Base-by-base conservation (phyloP, 2,113 vertebrate species). In the Chaenogobius annularis region DNA sequence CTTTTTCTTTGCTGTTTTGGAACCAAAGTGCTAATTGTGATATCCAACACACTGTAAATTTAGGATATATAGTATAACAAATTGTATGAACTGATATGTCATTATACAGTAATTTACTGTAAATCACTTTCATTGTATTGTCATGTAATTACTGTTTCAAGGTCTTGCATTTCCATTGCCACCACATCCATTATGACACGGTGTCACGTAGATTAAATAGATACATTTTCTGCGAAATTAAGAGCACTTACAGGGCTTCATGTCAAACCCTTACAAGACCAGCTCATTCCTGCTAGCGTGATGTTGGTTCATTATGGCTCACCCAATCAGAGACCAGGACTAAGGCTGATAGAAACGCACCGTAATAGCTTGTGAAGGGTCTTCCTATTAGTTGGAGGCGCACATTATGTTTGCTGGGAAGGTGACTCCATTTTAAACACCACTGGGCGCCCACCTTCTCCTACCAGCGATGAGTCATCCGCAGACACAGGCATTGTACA, bases 291-390 rank as follows among this genome's bases (percentile, higher is more conserved):
- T 77, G 71, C 69, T 81, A 77, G 86, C 82, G 72, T 78, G 82
- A 82, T 69, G 72, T 26, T 23, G 26, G 66, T 69, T 23, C 73
- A 77, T 89, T 80, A 84, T 52, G 80, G 79, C 70, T 83, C 70
- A 72, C 8, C 73, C 73, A 37, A 69, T 66, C 70, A 75, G 71
- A 56, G 73, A 46, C 52, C 61, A 72, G 66, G 40, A 81, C 70
- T 70, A 62, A 46, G 26, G 66, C 79, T 76, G 66, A 71, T 74
- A 77, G 66, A 81, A 79, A 79, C 71, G 54, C 47, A 37, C 46
- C 46, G 43, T 85, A 88, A 85, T 86, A 89, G 80, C 87, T 84
- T 68, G 81, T 79, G 75, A 81, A 83, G 77, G 75, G 69, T 68
- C 61, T 68, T 63, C 65, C 73, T 67, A 66, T 82, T 87, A 81